Evolutionary conservation across 2,888 invertebrate genomes (phyloP), one percentile per base, ranked within the genome.

Genomic region (Clusia tigrina): DNA sequence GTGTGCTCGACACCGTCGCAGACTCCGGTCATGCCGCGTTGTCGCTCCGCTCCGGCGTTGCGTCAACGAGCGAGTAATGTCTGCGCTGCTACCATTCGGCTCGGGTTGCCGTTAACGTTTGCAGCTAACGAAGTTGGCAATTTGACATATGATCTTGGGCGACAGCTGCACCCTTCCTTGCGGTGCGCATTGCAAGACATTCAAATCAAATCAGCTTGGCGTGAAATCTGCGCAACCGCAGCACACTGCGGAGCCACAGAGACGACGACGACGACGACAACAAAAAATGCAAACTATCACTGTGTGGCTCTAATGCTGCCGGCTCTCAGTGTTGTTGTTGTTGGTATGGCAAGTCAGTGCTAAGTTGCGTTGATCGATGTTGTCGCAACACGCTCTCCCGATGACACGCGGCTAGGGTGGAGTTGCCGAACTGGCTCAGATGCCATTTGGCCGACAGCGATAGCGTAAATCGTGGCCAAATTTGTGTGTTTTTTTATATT

Each of bases 121-220:
- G 3, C 12, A 10, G n/a, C 78, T 77, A 77, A 78, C 78, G 76
- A 77, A 78, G 77, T 75, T 78, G 78, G 78, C 78, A 77, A 78
- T 75, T 75, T 77, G 78, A 78, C 77, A 78, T 78, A 78, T 75
- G 78, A 78, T 76, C 77, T 69, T 70, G 48, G 54, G 42, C 42
- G n/a, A 42, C 9, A 15, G 42, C n/a, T 42, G 42, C 42, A 42
- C 32, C 32, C 12, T 32, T 32, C 32, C 32, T 32, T 32, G 32
- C 12, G 6, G 32, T 9, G 6, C 32, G 12, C 32, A 32, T 32
- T 32, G 5, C 12, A 32, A 9, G 32, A 32, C 5, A 32, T 32
- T 32, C 32, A 32, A 32, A 32, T 32, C 32, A 32, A 32, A 32
- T 32, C 32, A 32, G 12, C 32, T 32, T 32, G 5, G 32, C 32